Conservation (phyloP, 2,888 invertebrate genomes). For the Scrobipalpa atriplicella region DNA sequence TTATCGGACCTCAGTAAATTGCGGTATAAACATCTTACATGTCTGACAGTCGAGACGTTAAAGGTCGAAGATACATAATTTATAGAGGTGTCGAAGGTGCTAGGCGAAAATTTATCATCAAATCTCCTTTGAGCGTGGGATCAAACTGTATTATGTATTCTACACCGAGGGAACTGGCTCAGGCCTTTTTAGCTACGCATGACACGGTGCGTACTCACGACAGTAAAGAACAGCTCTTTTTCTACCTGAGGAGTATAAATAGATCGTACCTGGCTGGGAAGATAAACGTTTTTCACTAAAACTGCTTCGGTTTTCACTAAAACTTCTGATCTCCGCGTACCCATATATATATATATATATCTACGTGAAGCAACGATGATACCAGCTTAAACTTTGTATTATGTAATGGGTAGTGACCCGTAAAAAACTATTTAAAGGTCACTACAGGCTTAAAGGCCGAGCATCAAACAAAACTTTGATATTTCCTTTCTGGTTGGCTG, state of each 20-base stretch:
- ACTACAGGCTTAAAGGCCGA: background rate
- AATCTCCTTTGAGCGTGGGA: constrained; percentile 12
- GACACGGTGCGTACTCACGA: background rate
- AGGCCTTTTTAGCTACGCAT: constrained; percentile 2
- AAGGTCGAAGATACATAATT: constrained; percentile 11
- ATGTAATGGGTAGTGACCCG: background rate
- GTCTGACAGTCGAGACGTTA: background rate
- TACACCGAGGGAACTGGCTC: background rate
- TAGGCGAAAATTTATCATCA: background rate
- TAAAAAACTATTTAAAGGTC: background rate
- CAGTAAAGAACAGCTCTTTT: background rate
- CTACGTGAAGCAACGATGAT: too few species aligned
- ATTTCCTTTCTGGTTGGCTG: background rate
- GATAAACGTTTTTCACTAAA: too few species aligned
- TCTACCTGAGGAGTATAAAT: background rate
- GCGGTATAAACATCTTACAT: background rate
- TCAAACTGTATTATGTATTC: constrained; percentile 8
- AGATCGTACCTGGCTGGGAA: background rate
- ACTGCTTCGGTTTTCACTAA: too few species aligned
- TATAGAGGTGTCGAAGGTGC: background rate
- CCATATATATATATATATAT: too few species aligned
- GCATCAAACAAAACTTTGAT: background rate
- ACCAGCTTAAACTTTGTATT: background rate
- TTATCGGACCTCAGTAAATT: background rate
- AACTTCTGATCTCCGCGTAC: too few species aligned